A percentile compares a stretch with the other conserved stretches of the same genome.
phyloP scores from a whole-genome alignment of 2,797 vertebrate species.

The Lateolabrax maculatus region DNA sequence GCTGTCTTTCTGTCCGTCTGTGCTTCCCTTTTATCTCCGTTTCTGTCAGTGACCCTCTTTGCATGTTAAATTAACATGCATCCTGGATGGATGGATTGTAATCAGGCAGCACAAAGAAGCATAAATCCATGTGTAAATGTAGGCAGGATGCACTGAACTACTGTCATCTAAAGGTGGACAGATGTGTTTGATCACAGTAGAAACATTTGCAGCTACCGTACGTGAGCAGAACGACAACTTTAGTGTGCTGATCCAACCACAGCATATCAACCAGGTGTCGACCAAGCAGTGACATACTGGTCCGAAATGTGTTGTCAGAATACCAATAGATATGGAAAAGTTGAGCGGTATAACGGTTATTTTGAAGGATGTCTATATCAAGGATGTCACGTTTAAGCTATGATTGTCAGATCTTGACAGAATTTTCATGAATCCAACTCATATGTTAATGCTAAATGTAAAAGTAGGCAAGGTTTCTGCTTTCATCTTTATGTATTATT shows the following conservation, averaged over 20 bases:
- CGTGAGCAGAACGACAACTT: conserved; percentile 16
- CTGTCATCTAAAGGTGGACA: conserved; percentile 34
- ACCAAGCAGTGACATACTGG: neutral
- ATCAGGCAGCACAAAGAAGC: conserved; percentile 20
- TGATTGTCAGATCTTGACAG: conserved; percentile 8
- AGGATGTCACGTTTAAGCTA: neutral
- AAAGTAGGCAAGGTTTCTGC: neutral
- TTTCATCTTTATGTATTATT: neutral
- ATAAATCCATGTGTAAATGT: conserved; percentile 34
- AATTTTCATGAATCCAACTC: neutral
- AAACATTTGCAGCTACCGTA: conserved; percentile 10
- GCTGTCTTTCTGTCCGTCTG: neutral
- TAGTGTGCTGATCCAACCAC: conserved; percentile 33
- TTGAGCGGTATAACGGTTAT: neutral
- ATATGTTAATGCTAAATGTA: neutral
- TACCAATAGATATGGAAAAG: neutral
- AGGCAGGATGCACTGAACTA: neutral
- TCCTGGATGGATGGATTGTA: conserved; percentile 10
- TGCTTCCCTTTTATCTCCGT: conserved; percentile 5
- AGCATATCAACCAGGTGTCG: neutral
- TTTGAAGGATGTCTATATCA: conserved; percentile 7
- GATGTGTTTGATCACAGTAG: conserved; percentile 42
- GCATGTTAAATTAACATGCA: neutral
- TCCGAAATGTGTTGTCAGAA: conserved; percentile 7
- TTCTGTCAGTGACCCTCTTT: conserved; percentile 7